Conservation (phyloP, 2,888 invertebrate genomes). For the Ophonus ardosiacus region DNA sequence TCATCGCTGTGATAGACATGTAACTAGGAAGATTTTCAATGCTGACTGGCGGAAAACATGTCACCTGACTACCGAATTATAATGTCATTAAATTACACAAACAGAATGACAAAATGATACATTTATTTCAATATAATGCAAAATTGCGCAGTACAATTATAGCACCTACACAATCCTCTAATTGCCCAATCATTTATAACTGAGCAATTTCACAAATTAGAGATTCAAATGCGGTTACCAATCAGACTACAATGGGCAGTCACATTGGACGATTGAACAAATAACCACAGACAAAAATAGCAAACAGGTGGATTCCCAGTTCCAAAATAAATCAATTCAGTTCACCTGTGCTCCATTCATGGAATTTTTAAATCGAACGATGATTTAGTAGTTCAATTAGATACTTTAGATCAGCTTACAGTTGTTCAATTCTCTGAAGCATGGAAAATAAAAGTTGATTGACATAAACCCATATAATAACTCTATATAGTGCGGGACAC, state of each 20-base stretch:
- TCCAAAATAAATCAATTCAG: neutral
- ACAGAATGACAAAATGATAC: neutral
- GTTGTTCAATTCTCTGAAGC: neutral
- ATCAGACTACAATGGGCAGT: neutral
- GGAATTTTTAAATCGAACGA: neutral
- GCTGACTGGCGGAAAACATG: no score
- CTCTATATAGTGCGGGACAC: no score
- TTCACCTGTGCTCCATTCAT: neutral
- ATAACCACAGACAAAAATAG: conserved; percentile 17
- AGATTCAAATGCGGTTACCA: neutral
- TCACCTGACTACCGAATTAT: no score
- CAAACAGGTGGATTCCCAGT: neutral
- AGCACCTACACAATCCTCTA: no score
- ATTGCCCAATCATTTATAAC: neutral
- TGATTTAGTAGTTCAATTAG: no score
- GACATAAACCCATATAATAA: no score
- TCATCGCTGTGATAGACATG: no score
- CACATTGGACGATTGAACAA: neutral
- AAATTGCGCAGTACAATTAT: no score
- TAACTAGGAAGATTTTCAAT: no score
- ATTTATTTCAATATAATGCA: neutral
- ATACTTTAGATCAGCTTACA: no score
- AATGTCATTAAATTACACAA: neutral
- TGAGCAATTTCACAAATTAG: neutral
- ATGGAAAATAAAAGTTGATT: neutral